These are phyloP conservation scores for Scaptomyza montana DNA, from an alignment of 1,140 invertebrate species.

Conservation along the genomic window DNA sequence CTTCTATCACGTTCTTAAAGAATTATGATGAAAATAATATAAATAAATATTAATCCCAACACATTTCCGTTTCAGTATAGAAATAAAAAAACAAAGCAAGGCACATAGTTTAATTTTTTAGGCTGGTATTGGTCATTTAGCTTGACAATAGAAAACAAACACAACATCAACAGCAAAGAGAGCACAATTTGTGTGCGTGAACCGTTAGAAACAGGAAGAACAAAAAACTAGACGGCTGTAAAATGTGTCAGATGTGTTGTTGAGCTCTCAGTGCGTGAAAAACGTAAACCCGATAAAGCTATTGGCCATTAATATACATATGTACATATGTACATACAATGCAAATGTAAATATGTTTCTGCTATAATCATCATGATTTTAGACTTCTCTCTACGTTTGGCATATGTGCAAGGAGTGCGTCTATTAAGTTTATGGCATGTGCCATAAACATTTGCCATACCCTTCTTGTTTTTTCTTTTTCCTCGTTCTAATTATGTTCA, in stretches of 20 bases:
- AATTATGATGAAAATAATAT: no score
- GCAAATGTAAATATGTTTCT: background rate
- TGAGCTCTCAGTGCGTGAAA: slow-evolving; percentile 46
- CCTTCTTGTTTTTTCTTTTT: background rate
- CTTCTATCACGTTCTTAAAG: no score
- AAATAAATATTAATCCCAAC: slow-evolving; percentile 4
- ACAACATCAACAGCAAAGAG: slow-evolving; percentile 27
- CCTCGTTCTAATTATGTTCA: slow-evolving; percentile 9
- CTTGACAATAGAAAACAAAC: slow-evolving; percentile 43
- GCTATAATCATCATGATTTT: slow-evolving; percentile 21
- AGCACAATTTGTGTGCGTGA: slow-evolving; percentile 44
- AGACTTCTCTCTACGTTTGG: background rate
- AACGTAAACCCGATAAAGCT: slow-evolving; percentile 5
- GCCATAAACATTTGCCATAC: slow-evolving; percentile 37
- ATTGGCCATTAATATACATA: slow-evolving; percentile 3
- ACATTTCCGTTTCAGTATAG: no score
- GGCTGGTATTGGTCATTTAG: no score
- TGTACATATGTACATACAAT: no score
- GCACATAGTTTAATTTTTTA: no score
- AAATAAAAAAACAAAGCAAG: no score
- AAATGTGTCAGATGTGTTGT: slow-evolving; percentile 68
- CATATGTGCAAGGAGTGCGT: slow-evolving; percentile 14
- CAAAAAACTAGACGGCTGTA: slow-evolving; percentile 39
- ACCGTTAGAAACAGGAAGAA: slow-evolving; percentile 31
- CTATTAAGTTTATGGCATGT: slow-evolving; percentile 44